phyloP scores from a whole-genome alignment of 2,113 vertebrate species.

The Mola mola region DNA sequence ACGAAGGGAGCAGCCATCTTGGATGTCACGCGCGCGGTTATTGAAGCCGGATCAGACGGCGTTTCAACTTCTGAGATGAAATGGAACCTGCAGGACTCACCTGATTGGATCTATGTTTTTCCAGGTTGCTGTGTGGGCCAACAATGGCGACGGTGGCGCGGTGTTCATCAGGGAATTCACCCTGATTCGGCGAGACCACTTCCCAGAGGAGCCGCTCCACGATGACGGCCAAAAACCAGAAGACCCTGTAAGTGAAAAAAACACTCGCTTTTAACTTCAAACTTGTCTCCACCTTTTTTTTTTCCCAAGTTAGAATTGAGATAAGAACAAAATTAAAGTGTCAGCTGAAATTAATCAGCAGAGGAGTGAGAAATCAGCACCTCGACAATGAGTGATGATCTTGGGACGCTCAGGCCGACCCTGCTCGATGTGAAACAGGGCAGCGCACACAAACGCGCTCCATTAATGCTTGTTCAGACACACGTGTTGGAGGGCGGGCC shows the following conservation, averaged over 20 bases:
- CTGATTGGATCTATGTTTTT: conserved; percentile 53
- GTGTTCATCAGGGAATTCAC: conserved; percentile 95
- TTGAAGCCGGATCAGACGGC: no score
- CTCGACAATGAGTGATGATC: conserved; percentile 54
- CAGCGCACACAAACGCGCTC: conserved; percentile 17
- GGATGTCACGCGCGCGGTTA: no score
- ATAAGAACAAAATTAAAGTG: conserved; percentile 12
- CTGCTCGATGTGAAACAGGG: conserved; percentile 51
- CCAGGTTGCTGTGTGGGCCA: conserved; percentile 84
- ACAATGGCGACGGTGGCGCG: conserved; percentile 86
- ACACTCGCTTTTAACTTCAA: not conserved
- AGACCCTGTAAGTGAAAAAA: conserved; percentile 83
- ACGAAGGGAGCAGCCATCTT: no score
- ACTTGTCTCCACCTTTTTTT: not conserved
- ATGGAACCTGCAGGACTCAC: no score
- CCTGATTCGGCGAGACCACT: conserved; percentile 89
- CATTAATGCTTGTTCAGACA: conserved; percentile 1
- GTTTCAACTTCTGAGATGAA: no score
- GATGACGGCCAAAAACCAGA: conserved; percentile 89
- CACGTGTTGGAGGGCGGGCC: conserved; percentile 31
- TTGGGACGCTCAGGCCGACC: conserved; percentile 37
- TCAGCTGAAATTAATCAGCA: conserved; percentile 35
- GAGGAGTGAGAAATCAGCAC: conserved; percentile 43
- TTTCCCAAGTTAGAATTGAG: not conserved
- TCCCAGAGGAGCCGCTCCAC: conserved; percentile 88